Evolutionary conservation across 2,888 invertebrate genomes (phyloP).

Genomic region (Latrodectus elegans): DNA sequence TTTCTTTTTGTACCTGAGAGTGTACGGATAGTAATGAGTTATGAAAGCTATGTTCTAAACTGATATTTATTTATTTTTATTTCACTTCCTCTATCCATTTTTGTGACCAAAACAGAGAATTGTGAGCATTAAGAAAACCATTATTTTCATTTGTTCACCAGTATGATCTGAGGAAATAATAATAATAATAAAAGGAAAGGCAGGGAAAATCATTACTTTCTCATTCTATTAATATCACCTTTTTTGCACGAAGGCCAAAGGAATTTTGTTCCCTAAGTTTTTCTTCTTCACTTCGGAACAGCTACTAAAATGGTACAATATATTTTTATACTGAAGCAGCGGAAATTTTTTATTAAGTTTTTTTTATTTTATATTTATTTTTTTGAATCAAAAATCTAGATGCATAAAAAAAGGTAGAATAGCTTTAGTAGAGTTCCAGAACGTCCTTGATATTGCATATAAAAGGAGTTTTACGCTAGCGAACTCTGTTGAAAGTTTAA

Average conservation of each 20-base stretch:
- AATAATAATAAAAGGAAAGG: neutral
- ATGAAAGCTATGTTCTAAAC: constrained; percentile 26
- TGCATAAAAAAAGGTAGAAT: no score
- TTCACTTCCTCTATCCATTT: neutral
- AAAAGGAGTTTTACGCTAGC: no score
- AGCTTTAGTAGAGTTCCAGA: no score
- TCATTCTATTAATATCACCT: constrained; percentile 31
- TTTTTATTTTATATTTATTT: no score
- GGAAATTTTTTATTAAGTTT: no score
- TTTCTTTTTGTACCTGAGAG: neutral
- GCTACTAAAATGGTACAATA: no score
- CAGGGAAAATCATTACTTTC: constrained; percentile 16
- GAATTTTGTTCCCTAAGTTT: no score
- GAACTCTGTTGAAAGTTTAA: no score
- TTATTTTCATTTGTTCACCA: constrained; percentile 25
- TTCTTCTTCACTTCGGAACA: no score
- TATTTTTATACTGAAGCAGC: no score
- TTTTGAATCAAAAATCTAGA: no score
- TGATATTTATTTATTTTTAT: constrained; percentile 4
- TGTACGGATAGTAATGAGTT: constrained; percentile 10
- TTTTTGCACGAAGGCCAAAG: neutral
- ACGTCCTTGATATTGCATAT: no score
- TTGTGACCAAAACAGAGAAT: neutral
- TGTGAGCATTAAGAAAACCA: constrained; percentile 34
- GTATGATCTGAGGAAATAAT: neutral